Percentiles rank a stretch among this genome's conserved stretches.
phyloP scores from a whole-genome alignment of 1,140 invertebrate genomes.

The Diorhabda carinulata region DNA sequence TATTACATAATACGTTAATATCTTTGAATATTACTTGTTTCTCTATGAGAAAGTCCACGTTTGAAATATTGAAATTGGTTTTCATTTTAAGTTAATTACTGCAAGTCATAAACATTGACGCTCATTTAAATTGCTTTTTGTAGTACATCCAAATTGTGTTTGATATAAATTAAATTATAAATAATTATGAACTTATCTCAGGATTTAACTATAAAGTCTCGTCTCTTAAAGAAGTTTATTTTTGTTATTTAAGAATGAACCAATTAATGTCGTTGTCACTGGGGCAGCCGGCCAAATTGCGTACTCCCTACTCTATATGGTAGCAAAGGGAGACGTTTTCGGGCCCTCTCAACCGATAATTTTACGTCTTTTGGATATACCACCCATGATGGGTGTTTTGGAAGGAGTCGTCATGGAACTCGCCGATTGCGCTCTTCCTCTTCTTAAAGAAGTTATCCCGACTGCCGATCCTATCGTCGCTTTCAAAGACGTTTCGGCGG shows the following conservation, averaged over 20 bases:
- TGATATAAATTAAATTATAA: too few species aligned
- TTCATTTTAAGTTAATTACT: too few species aligned
- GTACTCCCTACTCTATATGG: constrained; percentile 90
- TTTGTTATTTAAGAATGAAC: constrained; percentile 60
- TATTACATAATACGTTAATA: too few species aligned
- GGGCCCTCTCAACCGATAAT: constrained; percentile 84
- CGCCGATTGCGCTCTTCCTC: constrained; percentile 91
- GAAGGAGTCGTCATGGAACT: constrained; percentile 98
- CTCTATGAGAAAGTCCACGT: too few species aligned
- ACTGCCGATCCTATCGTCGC: constrained; percentile 84
- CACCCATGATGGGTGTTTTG: constrained; percentile 89
- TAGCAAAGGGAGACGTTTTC: constrained; percentile 96
- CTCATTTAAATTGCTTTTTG: too few species aligned
- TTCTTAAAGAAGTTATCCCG: constrained; percentile 78
- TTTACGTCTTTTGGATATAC: constrained; percentile 92
- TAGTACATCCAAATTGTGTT: too few species aligned
- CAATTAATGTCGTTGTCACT: constrained; percentile 92
- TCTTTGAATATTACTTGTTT: too few species aligned
- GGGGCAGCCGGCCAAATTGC: constrained; percentile 99
- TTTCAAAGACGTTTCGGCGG: constrained; percentile 95
- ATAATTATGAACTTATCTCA: too few species aligned
- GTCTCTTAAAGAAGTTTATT: too few species aligned
- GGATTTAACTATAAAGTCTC: too few species aligned
- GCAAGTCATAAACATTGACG: too few species aligned
- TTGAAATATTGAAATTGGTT: too few species aligned